Conservation (phyloP, 2,888 invertebrate genomes). For the Eristalis tenax region DNA sequence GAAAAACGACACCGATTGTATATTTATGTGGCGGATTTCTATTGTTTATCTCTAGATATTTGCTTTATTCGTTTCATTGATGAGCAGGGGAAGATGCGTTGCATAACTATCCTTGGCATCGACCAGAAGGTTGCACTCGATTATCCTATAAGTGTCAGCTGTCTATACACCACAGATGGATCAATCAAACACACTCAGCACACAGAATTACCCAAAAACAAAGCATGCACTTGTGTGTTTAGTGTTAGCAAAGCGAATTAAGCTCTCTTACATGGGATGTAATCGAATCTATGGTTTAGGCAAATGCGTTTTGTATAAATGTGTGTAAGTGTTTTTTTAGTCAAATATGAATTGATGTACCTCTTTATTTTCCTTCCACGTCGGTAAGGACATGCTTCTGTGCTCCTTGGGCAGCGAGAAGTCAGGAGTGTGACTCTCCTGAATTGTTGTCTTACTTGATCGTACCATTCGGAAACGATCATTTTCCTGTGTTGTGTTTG, state of each 20-base stretch:
- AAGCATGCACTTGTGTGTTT: no score
- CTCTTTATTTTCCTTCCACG: constrained; percentile 61
- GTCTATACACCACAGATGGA: no score
- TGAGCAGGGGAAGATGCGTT: no score
- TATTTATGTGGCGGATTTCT: constrained; percentile 14
- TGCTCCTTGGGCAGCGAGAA: constrained; percentile 55
- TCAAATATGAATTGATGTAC: constrained; percentile 42
- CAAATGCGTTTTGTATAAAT: constrained; percentile 5
- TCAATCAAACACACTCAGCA: no score
- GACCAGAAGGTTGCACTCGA: no score
- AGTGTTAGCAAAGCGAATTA: no score
- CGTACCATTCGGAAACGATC: constrained; percentile 64
- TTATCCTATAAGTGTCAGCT: no score
- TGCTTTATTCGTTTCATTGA: no score
- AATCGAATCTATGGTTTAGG: background rate
- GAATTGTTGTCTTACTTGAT: constrained; percentile 65
- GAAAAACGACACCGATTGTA: constrained; percentile 47
- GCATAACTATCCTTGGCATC: no score
- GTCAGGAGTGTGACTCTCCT: constrained; percentile 61
- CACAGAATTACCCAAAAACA: no score
- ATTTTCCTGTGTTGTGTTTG: constrained; percentile 40
- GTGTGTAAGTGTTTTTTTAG: constrained; percentile 3
- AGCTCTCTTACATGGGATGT: no score
- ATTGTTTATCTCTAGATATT: background rate
- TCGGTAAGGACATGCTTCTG: constrained; percentile 64